Evolutionary conservation across 2,888 invertebrate genomes (phyloP).

Genomic region (Pristionchus fissidentatus): DNA sequence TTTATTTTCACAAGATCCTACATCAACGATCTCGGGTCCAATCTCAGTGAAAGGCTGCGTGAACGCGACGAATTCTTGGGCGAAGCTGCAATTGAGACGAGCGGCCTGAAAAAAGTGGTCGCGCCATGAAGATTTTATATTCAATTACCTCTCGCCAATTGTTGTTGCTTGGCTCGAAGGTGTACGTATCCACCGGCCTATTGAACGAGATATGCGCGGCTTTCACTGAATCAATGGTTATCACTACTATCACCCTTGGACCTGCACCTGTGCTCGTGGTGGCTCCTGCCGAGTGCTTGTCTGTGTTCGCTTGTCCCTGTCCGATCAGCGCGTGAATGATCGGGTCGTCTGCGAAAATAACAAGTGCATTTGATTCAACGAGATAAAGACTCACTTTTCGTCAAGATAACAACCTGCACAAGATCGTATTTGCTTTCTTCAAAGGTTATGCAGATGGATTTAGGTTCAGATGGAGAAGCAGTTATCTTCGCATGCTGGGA

Average conservation of each 20-base stretch:
- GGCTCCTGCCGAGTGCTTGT: conserved; percentile 1
- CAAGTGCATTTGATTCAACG: not conserved
- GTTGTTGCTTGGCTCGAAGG: not conserved
- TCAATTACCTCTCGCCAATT: conserved; percentile 27
- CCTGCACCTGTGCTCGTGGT: not conserved
- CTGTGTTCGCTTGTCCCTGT: not conserved
- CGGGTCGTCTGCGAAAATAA: not conserved
- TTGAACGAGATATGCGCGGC: conserved; percentile 16
- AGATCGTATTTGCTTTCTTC: not conserved
- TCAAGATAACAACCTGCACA: conserved; percentile 7
- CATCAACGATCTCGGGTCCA: not conserved
- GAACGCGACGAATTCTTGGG: conserved; percentile 30
- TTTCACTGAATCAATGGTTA: not conserved
- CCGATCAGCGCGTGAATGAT: conserved; percentile 12
- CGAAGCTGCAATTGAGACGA: not conserved
- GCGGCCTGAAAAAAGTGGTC: not conserved
- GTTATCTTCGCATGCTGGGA: too few relatives aligned
- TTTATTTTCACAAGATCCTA: not conserved
- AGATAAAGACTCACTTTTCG: not conserved
- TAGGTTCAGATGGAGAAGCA: too few relatives aligned
- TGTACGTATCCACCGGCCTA: not conserved
- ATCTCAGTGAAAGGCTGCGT: not conserved
- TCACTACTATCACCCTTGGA: not conserved
- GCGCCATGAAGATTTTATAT: not conserved
- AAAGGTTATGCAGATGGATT: too few relatives aligned